Percentiles rank a stretch among this genome's conserved stretches.
These are phyloP conservation scores for Coenonympha glycerion DNA, from an alignment of 2,888 invertebrate genomes.

Conservation along the genomic window DNA sequence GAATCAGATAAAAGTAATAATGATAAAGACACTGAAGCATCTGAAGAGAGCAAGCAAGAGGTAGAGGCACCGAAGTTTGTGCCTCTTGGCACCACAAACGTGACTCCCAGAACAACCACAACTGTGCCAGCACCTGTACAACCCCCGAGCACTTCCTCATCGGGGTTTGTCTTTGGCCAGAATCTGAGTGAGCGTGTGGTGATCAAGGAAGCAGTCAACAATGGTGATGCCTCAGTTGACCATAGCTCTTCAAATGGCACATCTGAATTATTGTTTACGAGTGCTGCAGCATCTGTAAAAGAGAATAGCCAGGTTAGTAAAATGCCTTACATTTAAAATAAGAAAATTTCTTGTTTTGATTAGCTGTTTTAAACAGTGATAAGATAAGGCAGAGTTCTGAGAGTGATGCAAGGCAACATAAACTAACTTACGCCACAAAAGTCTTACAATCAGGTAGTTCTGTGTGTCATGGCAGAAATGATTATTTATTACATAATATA, in stretches of 20 bases:
- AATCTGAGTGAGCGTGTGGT: conserved; percentile 91
- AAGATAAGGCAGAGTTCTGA: too few species aligned
- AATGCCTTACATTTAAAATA: too few species aligned
- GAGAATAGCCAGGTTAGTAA: conserved; percentile 58
- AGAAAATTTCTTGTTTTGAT: too few species aligned
- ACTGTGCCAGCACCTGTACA: conserved; percentile 68
- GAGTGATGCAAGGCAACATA: too few species aligned
- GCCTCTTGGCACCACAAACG: conserved; percentile 57
- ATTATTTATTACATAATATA: too few species aligned
- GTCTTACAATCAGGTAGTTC: too few species aligned
- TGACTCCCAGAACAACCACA: conserved; percentile 55
- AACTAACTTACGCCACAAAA: too few species aligned
- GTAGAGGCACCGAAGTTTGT: conserved; percentile 67
- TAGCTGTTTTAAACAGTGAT: too few species aligned
- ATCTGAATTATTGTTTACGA: conserved; percentile 83
- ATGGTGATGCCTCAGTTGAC: conserved; percentile 60
- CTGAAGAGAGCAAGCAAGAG: conserved; percentile 42
- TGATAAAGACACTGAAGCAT: conserved; percentile 34
- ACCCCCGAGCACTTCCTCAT: conserved; percentile 62
- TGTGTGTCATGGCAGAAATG: too few species aligned
- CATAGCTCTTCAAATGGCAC: conserved; percentile 75
- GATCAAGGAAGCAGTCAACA: conserved; percentile 75
- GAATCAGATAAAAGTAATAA: conserved; percentile 34
- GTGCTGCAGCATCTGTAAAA: conserved; percentile 77
- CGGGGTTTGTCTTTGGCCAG: conserved; percentile 92